phyloP scores from a whole-genome alignment of 2,113 vertebrate species.

The Holacanthus passer region DNA sequence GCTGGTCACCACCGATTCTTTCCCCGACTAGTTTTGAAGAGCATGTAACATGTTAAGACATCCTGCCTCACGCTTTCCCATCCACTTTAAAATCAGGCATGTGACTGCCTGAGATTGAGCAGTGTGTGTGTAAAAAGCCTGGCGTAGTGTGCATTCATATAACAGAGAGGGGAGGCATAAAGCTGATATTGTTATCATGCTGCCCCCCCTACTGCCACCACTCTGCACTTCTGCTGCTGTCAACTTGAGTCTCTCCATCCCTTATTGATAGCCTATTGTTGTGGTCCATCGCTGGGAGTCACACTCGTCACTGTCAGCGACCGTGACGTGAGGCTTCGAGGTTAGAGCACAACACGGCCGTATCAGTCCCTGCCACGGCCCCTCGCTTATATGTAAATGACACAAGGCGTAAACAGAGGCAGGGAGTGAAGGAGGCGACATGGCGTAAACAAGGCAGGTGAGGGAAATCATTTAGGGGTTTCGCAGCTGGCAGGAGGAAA shows the following conservation, averaged over 20 bases:
- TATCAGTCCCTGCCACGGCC: constrained; percentile 28
- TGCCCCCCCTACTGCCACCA: neutral
- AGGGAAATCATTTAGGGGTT: constrained; percentile 10
- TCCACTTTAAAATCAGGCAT: constrained; percentile 39
- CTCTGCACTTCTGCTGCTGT: constrained; percentile 62
- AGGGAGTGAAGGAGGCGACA: neutral
- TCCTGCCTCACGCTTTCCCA: constrained; percentile 13
- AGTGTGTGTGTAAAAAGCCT: constrained; percentile 33
- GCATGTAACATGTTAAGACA: constrained; percentile 9
- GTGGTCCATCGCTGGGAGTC: constrained; percentile 48
- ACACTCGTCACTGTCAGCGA: constrained; percentile 36
- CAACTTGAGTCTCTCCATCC: constrained; percentile 52
- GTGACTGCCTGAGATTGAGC: constrained; percentile 47
- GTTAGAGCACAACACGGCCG: constrained; percentile 31
- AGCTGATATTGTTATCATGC: constrained; percentile 56
- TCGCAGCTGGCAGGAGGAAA: neutral
- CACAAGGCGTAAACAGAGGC: constrained; percentile 6
- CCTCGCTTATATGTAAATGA: constrained; percentile 17
- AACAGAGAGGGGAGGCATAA: constrained; percentile 37
- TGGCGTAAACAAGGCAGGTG: constrained; percentile 29
- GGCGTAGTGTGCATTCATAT: constrained; percentile 27
- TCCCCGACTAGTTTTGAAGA: neutral
- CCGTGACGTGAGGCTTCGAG: constrained; percentile 49
- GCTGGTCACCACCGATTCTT: neutral
- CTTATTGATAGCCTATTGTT: constrained; percentile 70